Percentiles rank a stretch among this genome's conserved stretches.
Conservation (phyloP, 2,797 vertebrate species). For the Anguilla anguilla region DNA sequence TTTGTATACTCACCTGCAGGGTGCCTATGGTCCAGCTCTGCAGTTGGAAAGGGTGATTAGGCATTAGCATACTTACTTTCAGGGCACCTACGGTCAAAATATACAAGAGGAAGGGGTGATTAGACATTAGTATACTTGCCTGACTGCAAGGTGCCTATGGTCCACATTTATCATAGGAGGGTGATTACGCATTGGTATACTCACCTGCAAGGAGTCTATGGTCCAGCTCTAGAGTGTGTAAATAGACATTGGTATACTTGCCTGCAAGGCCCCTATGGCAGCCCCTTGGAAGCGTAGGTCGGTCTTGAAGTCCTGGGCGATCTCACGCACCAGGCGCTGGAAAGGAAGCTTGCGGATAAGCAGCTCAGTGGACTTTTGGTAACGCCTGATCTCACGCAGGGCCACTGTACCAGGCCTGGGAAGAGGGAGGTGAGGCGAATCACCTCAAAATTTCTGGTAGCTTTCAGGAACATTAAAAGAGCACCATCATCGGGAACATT, state of each 20-base stretch:
- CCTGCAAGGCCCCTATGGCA: conserved; percentile 83
- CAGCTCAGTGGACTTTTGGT: conserved; percentile 81
- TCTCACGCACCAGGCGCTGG: conserved; percentile 80
- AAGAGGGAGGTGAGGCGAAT: background rate
- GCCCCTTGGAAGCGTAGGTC: conserved; percentile 83
- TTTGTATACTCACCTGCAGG: too few relatives aligned
- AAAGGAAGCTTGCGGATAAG: conserved; percentile 82
- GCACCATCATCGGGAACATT: background rate
- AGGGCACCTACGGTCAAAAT: too few relatives aligned
- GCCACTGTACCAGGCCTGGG: conserved; percentile 79
- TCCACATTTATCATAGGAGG: too few relatives aligned
- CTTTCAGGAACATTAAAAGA: background rate
- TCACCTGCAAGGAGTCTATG: too few relatives aligned
- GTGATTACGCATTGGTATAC: too few relatives aligned
- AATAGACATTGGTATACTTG: conserved; percentile 48
- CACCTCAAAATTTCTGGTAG: background rate
- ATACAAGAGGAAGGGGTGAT: too few relatives aligned
- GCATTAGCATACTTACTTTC: too few relatives aligned
- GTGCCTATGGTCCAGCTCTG: too few relatives aligned
- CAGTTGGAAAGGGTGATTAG: too few relatives aligned
- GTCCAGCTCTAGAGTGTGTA: background rate
- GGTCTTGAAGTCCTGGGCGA: conserved; percentile 85
- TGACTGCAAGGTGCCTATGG: too few relatives aligned
- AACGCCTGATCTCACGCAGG: conserved; percentile 79
- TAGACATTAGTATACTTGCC: too few relatives aligned